A percentile compares a stretch with the other conserved stretches of the same genome.
These are phyloP conservation scores for Polydrusus cervinus DNA, from an alignment of 2,888 invertebrate species.

Conservation along the genomic window DNA sequence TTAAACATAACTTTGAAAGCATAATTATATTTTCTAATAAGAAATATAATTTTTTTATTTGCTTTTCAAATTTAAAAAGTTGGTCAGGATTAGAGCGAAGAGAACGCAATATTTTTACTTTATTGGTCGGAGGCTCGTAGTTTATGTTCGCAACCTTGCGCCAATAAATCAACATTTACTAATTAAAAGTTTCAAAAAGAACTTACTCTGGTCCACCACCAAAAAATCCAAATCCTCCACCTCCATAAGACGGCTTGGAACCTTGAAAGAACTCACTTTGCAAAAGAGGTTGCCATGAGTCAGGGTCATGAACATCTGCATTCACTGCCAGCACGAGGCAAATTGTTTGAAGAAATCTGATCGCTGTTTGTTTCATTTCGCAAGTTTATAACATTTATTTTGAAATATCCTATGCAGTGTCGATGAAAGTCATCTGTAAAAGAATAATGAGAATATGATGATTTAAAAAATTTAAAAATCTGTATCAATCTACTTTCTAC, in stretches of 20 bases:
- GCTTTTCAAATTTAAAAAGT: no score
- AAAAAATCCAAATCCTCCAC: conserved; percentile 37
- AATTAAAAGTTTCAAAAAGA: no score
- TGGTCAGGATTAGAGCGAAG: no score
- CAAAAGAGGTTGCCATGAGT: conserved; percentile 73
- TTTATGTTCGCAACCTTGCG: no score
- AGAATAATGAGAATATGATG: conserved; percentile 23
- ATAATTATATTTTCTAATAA: no score
- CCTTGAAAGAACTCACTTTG: conserved; percentile 64
- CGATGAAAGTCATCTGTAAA: conserved; percentile 33
- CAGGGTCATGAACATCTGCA: conserved; percentile 68
- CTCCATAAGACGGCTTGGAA: not conserved
- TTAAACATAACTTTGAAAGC: no score
- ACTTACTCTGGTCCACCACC: conserved; percentile 39
- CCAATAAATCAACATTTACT: no score
- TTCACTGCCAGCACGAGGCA: conserved; percentile 63
- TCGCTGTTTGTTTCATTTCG: conserved; percentile 43
- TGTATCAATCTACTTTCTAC: no score
- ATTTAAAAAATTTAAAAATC: not conserved
- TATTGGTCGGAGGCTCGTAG: no score
- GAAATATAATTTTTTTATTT: no score
- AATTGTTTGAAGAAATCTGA: conserved; percentile 48
- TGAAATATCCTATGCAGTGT: not conserved
- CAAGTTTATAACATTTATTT: not conserved
- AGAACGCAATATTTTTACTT: no score